phyloP scores from a whole-genome alignment of 2,797 vertebrate genomes.

The Sebastiscus albofasciatus region DNA sequence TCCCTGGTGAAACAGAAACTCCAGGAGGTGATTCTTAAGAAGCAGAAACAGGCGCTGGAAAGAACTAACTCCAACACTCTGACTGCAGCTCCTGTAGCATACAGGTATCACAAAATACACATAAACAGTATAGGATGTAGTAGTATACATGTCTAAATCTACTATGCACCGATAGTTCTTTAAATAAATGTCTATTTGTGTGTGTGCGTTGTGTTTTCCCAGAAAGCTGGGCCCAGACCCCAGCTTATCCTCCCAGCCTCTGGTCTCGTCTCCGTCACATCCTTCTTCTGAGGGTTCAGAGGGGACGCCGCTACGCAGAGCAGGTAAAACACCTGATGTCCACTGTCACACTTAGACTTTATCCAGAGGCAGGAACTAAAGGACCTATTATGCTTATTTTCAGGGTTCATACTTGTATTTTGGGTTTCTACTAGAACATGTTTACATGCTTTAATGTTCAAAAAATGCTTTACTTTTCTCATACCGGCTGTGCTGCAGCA shows the following conservation, averaged over 20 bases:
- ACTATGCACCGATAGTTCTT: neutral
- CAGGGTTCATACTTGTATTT: no score
- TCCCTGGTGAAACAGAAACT: constrained; percentile 94
- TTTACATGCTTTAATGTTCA: no score
- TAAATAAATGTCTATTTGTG: neutral
- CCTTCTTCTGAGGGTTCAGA: constrained; percentile 84
- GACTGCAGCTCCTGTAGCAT: constrained; percentile 81
- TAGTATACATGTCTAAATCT: neutral
- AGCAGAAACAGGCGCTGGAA: constrained; percentile 92
- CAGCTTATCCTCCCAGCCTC: constrained; percentile 78
- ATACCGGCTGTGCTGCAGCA: no score
- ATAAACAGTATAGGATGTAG: neutral
- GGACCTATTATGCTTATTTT: no score
- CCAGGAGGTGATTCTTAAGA: constrained; percentile 94
- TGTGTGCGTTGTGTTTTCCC: constrained; percentile 23
- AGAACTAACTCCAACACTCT: constrained; percentile 84
- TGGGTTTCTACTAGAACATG: no score
- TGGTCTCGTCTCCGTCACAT: constrained; percentile 83
- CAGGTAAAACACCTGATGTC: constrained; percentile 77
- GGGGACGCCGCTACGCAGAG: constrained; percentile 90
- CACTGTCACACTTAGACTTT: neutral
- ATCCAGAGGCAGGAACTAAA: no score
- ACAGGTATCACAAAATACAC: constrained; percentile 83
- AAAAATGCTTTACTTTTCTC: no score
- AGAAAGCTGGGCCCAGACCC: constrained; percentile 90